Evolutionary conservation across 2,888 invertebrate genomes (phyloP).

Genomic region (Gerris lacustris): DNA sequence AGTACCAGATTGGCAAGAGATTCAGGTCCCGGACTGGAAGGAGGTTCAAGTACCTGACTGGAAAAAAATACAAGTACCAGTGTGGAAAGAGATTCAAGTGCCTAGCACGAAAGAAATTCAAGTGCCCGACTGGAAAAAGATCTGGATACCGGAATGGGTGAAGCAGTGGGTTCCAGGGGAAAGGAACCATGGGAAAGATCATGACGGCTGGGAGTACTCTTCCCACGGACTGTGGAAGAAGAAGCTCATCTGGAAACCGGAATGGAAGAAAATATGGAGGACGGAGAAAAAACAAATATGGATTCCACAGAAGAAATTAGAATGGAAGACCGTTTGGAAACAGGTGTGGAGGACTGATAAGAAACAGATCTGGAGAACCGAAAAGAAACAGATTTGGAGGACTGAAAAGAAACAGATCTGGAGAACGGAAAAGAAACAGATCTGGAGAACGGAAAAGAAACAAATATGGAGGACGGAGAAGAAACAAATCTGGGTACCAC

Average conservation of each 20-base stretch:
- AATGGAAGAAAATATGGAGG: conserved; percentile 57
- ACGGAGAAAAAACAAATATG: conserved; percentile 56
- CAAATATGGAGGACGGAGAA: conserved; percentile 52
- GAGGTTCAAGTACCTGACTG: conserved; percentile 36
- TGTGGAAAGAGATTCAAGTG: conserved; percentile 59
- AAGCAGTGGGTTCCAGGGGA: conserved; percentile 48
- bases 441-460: conserved; percentile 41
- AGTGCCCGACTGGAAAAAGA: conserved; percentile 65
- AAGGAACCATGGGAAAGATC: conserved; percentile 51
- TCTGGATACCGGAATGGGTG: conserved; percentile 60
- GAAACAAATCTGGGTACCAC: conserved; percentile 54
- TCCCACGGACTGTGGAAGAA: conserved; percentile 57
- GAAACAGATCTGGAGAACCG: conserved; percentile 51
- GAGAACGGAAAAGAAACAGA: conserved; percentile 44
- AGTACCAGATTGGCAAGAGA: conserved; percentile 58
- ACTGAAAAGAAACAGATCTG: conserved; percentile 46
- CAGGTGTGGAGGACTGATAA: conserved; percentile 56
- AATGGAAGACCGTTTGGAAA: conserved; percentile 46
- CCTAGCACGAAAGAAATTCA: conserved; percentile 59
- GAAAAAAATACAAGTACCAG: conserved; percentile 61
- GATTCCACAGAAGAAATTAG: conserved; percentile 45
- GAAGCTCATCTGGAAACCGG: conserved; percentile 56
- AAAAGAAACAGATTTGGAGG: conserved; percentile 45
- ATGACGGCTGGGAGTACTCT: conserved; percentile 48
- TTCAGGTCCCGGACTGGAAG: conserved; percentile 56